Percentiles rank a stretch among this genome's conserved stretches.
Conservation (phyloP, 1,140 invertebrate genomes). For the Pachypsylla venusta region DNA sequence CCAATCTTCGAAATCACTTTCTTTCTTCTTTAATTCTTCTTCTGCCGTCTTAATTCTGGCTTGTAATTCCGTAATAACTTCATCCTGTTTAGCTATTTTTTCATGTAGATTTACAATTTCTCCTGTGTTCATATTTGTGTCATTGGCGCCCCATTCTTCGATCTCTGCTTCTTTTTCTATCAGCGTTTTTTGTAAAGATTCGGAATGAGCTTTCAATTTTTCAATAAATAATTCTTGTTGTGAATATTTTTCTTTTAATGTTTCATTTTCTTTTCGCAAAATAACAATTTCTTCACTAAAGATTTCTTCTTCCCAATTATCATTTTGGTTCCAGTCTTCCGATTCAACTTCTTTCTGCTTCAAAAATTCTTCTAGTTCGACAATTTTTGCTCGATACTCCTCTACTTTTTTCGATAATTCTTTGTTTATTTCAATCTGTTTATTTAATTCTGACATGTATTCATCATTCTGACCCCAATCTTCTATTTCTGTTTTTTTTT, state of each 20-base stretch:
- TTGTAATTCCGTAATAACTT: neutral
- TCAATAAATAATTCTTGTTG: neutral
- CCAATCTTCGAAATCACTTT: slow-evolving; percentile 8
- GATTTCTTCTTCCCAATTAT: neutral
- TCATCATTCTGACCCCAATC: neutral
- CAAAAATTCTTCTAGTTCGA: neutral
- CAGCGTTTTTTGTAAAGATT: slow-evolving; percentile 1
- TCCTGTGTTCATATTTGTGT: neutral
- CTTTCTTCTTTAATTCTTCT: slow-evolving; percentile 3
- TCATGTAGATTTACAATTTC: no score
- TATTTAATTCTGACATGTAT: no score
- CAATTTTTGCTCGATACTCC: no score
- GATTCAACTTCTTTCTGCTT: neutral
- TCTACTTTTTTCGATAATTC: no score
- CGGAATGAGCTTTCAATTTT: slow-evolving; percentile 1
- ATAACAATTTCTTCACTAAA: neutral
- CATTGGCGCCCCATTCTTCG: neutral
- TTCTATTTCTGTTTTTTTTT: slow-evolving; percentile 4
- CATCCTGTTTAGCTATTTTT: neutral
- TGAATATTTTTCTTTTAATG: neutral
- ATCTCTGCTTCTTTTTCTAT: neutral
- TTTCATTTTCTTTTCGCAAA: slow-evolving; percentile 5
- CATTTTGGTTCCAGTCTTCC: neutral
- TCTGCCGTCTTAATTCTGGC: neutral
- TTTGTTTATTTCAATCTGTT: no score